Percentiles rank a stretch among this genome's conserved stretches.
Conservation (phyloP, 2,113 vertebrate genomes). For the Beaufortia kweichowensis region DNA sequence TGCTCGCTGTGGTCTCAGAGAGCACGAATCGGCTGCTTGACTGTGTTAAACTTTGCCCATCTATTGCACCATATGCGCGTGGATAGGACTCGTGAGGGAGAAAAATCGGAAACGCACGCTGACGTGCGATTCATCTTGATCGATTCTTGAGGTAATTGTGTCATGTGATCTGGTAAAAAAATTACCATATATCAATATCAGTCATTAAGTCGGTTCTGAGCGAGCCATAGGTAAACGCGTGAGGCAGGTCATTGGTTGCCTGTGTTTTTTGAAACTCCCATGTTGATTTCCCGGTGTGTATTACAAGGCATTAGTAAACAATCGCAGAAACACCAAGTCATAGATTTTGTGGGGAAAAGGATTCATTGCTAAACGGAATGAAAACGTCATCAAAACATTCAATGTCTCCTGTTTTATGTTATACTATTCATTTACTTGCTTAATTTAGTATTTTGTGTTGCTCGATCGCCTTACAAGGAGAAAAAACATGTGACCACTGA, state of each 20-base stretch:
- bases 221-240: conserved; percentile 72
- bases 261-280: conserved; percentile 76
- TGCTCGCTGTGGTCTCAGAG: conserved; percentile 80
- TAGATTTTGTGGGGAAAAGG: conserved; percentile 60
- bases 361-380: conserved; percentile 46
- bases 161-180: conserved; percentile 99
- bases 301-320: conserved; percentile 65
- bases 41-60: conserved; percentile 95
- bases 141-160: conserved; percentile 99
- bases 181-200: conserved; percentile 99
- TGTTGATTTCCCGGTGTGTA: conserved; percentile 64
- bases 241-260: conserved; percentile 81
- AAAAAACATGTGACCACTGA: background rate
- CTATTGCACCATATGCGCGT: conserved; percentile 89
- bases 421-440: background rate
- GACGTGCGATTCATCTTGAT: conserved; percentile 99
- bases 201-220: conserved; percentile 85
- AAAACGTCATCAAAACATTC: background rate
- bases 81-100: conserved; percentile 87
- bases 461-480: background rate
- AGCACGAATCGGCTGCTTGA: conserved; percentile 80
- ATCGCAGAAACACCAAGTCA: conserved; percentile 55
- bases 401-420: background rate
- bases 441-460: background rate
- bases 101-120: conserved; percentile 95